Base-by-base conservation (phyloP, 2,113 vertebrate species). In the Peromyscus polionotus region DNA sequence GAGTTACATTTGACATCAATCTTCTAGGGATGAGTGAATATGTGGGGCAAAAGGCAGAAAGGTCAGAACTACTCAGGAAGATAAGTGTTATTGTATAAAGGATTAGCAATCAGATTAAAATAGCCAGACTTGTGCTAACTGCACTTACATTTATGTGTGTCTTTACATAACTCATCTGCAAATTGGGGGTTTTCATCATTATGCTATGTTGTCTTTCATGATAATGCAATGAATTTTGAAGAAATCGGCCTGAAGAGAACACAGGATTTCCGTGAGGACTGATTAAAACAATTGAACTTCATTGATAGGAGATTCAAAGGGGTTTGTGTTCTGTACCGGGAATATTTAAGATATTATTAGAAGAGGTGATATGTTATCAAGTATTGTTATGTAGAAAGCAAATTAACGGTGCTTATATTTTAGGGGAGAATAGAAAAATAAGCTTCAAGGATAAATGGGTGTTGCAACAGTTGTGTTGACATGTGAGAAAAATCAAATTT, bases 201-300 rank as follows among this genome's bases (percentile, higher is more conserved):
- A 24, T 67, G 12, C 12, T 88, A 8, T 39, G 12, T 19, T 89
- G n/a, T 65, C 36, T 84, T 83, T 93, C 54, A 79, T 68, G 8
- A 48, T 42, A 45, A 19, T 61, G 65, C 79, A 42, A 13, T 81
- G 36, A 1, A 7, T 45, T 57, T 57, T 81, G 19, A 22, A 81
- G 5, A 1, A 57, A 24, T 42, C 45, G 28, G 1, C 7, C 16
- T 63, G n/a, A 84, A 61, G 57, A 51, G 14, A 80, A 79, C 36
- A 79, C 39, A 91, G 24, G 1, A 24, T 68, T 96, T 39, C 36
- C 26, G n/a, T 84, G 77, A 65, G 2, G 6, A 81, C 12, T 91
- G 77, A 93, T 88, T 95, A 70, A 96, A 88, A 68, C 79, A 33
- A 87, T 92, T 42, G 72, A 54, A 72, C 26, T 19, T 54, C 68